Base-by-base conservation (phyloP, 2,797 vertebrate species). In the Falco berigora region DNA sequence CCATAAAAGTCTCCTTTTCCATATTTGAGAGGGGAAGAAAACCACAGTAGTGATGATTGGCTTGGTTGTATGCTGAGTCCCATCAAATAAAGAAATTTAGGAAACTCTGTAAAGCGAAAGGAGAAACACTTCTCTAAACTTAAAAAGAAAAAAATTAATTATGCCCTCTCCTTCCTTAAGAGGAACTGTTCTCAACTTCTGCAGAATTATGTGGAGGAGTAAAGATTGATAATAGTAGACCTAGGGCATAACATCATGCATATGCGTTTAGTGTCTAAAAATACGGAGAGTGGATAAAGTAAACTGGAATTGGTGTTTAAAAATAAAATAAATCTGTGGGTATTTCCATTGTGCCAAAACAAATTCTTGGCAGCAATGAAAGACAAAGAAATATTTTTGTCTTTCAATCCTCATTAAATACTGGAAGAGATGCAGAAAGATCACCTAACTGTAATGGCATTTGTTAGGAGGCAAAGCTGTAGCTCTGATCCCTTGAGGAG, bases 301-400 rank as follows among this genome's bases (percentile, higher is more conserved):
- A 84, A 84, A 53, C 42, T 91, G 59, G 32, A 69, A 85, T 46
- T 73, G 12, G 7, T 87, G 8, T 80, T 86, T 69, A 73, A 90
- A 79, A 94, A 71, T 52, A 86, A 95, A 83, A 53, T 61, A 83
- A 91, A 67, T 73, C 42, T 84, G 55, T 63, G 71, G 47, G 21
- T 82, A 44, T 85, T 92, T 94, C 77, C 14, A 6, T 77, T 87
- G 32, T 93, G 67, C 83, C 83, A 94, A 96, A 89, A 86, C 5
- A 96, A 96, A 92, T 73, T 86, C 47, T 75, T 79, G 88, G 63
- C 49, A 87, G 79, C n/a, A 21, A n/a, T 66, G 81, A 62, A 78
- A 59, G 47, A 68, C 42, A 55, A 68, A 77, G 61, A 90, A 84
- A n/a, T 88, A 75, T 72, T 90, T 94, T 88, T 85, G 18, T 55